Percentiles rank a stretch among this genome's conserved stretches.
phyloP scores from a whole-genome alignment of 2,888 invertebrate genomes.

The Melangyna quadrimaculata region DNA sequence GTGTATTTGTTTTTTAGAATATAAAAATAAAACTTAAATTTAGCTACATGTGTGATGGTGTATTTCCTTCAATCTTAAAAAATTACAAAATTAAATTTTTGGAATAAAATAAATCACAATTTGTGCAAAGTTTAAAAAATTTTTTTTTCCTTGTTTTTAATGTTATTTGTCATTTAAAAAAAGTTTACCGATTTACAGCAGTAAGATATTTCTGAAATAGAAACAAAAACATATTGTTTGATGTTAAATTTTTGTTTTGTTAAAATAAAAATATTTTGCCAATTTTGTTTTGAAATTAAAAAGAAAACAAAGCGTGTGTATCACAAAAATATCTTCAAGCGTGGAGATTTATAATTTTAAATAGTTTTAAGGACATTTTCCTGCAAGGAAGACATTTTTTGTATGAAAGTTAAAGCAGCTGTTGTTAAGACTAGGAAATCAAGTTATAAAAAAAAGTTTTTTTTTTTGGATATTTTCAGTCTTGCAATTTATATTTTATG shows the following conservation, averaged over 20 bases:
- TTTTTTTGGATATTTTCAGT: not conserved
- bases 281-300: constrained; percentile 28
- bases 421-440: not conserved
- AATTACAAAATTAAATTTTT: constrained; percentile 58
- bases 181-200: constrained; percentile 70
- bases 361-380: not conserved
- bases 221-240: constrained; percentile 56
- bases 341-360: not conserved
- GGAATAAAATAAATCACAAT: constrained; percentile 69
- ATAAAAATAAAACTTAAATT: constrained; percentile 72
- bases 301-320: constrained; percentile 15
- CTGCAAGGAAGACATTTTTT: not conserved
- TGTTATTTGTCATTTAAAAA: not conserved
- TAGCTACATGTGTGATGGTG: constrained; percentile 26
- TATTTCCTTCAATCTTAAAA: constrained; percentile 17
- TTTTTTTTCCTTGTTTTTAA: not conserved
- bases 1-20: constrained; percentile 33
- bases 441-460: no score
- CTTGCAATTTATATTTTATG: no score
- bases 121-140: constrained; percentile 34
- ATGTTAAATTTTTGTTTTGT: constrained; percentile 30
- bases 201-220: constrained; percentile 72
- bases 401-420: not conserved
- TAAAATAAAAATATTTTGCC: constrained; percentile 32
- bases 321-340: constrained; percentile 16